These are phyloP conservation scores for Pseudachorutes palmiensis DNA, from an alignment of 1,140 invertebrate species.

Conservation along the genomic window DNA sequence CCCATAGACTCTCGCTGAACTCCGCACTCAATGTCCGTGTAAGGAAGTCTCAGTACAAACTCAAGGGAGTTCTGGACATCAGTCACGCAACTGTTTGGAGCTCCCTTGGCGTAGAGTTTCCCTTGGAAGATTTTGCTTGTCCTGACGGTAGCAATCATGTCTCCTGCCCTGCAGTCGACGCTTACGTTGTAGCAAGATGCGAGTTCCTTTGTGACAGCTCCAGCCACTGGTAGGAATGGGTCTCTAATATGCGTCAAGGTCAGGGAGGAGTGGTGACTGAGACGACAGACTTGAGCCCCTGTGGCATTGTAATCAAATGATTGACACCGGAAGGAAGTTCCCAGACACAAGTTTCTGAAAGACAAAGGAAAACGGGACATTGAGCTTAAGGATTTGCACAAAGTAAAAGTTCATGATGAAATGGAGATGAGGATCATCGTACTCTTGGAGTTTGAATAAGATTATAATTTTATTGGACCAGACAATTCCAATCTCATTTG, in stretches of 20 bases:
- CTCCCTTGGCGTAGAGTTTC: conserved; percentile 87
- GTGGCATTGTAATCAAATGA: conserved; percentile 89
- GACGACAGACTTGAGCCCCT: conserved; percentile 80
- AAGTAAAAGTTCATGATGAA: no score
- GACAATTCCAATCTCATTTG: no score
- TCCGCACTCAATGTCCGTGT: conserved; percentile 83
- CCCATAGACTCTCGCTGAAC: conserved; percentile 74
- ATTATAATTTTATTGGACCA: no score
- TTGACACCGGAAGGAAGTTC: conserved; percentile 75
- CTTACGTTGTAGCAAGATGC: conserved; percentile 90
- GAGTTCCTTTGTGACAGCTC: conserved; percentile 82
- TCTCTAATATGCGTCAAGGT: conserved; percentile 78
- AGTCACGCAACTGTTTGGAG: conserved; percentile 80
- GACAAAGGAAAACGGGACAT: background rate
- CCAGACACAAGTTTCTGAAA: conserved; percentile 70
- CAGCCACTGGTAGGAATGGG: conserved; percentile 71
- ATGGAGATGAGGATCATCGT: no score
- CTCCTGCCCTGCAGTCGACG: conserved; percentile 79
- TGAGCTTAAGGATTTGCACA: no score
- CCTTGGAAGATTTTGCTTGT: conserved; percentile 87
- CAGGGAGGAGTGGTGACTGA: conserved; percentile 80
- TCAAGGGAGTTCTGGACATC: conserved; percentile 75
- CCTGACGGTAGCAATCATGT: conserved; percentile 85
- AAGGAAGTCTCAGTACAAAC: conserved; percentile 81
- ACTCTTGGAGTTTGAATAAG: no score